Evolutionary conservation across 2,888 invertebrate genomes (phyloP).

Genomic region (Limenitis camilla): DNA sequence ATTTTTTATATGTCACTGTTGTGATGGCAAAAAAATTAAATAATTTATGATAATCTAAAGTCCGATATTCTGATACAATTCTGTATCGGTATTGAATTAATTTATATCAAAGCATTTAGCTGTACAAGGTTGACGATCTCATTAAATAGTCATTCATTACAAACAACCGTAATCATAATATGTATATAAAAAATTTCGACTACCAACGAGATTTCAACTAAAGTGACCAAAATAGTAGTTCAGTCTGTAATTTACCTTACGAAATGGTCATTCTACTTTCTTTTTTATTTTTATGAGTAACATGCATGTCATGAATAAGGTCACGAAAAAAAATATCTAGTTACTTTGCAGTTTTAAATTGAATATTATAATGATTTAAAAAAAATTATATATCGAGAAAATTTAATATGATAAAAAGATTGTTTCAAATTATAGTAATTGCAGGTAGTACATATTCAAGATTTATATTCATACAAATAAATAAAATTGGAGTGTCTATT

Average conservation of each 20-base stretch:
- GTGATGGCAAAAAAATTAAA: too few species aligned
- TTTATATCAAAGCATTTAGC: neutral
- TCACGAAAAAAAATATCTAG: neutral
- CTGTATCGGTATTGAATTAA: too few species aligned
- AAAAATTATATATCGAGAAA: too few species aligned
- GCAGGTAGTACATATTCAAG: too few species aligned
- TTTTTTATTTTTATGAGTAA: conserved; percentile 20
- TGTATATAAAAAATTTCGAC: conserved; percentile 10
- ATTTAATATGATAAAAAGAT: too few species aligned
- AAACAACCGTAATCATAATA: conserved; percentile 13
- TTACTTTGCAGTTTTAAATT: neutral
- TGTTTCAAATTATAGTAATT: too few species aligned
- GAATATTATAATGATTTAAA: neutral
- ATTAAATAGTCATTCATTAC: conserved; percentile 16
- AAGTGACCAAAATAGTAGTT: conserved; percentile 4
- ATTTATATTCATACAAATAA: too few species aligned
- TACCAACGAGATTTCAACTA: conserved; percentile 9
- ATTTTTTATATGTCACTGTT: too few species aligned
- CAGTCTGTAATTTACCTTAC: conserved; percentile 11
- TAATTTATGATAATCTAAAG: too few species aligned
- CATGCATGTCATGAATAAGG: conserved; percentile 3
- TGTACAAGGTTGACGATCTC: conserved; percentile 16
- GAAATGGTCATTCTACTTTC: conserved; percentile 30
- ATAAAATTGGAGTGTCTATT: too few species aligned
- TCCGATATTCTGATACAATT: too few species aligned